Evolutionary conservation across 2,888 invertebrate species (phyloP), one percentile per base, ranked within the genome.

Genomic region (Caprella mutica): DNA sequence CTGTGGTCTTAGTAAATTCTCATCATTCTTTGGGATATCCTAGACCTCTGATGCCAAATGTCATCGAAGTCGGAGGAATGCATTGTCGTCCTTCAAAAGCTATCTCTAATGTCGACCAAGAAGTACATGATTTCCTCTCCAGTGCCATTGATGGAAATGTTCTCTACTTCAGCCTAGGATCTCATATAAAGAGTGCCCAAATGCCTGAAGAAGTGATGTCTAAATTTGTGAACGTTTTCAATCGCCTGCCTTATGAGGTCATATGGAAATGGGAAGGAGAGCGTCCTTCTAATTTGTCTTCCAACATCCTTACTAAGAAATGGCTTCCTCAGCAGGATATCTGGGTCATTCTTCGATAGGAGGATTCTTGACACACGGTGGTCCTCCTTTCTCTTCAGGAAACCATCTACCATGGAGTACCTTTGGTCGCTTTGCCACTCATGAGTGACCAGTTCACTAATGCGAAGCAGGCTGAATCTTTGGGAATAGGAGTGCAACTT

Each of bases 281-380:
- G n/a, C n/a, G n/a, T n/a, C n/a, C n/a, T n/a, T n/a, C n/a, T n/a
- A 48, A 48, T 17, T n/a, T n/a, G n/a, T n/a, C n/a, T n/a, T n/a
- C n/a, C n/a, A n/a, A n/a, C n/a, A n/a, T n/a, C n/a, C n/a, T n/a
- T n/a, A n/a, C n/a, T n/a, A n/a, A n/a, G n/a, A n/a, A n/a, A n/a
- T n/a, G n/a, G n/a, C n/a, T n/a, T n/a, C n/a, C n/a, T n/a, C n/a
- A n/a, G n/a, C n/a, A n/a, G n/a, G n/a, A n/a, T n/a, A n/a, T n/a
- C n/a, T n/a, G n/a, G n/a, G n/a, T n/a, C 70, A 86, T 70, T 81
- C 80, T 1, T 84, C 84, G 66, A 78, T 84, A 0, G 72, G 78
- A 56, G 80, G 79, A 0, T 85, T 83, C 67, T 76, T 85, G 65
- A 81, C 82, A 0, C 86, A 86, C 69, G 84, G 81, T 1, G 86